phyloP scores from a whole-genome alignment of 2,888 invertebrate genomes.

The Heliconius sara region DNA sequence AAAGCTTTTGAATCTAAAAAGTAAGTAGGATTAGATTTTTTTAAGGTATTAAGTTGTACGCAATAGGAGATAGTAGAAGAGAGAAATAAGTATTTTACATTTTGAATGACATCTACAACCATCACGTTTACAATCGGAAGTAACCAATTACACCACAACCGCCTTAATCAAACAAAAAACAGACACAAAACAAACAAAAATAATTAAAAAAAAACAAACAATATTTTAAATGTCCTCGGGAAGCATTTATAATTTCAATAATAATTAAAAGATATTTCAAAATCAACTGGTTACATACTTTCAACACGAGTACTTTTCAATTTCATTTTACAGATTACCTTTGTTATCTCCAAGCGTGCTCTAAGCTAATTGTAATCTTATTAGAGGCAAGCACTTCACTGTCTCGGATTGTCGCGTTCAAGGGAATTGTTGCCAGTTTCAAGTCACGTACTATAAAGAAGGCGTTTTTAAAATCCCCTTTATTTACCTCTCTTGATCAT shows the following conservation, averaged over 20 bases:
- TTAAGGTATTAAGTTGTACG: no score
- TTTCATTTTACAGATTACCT: slow-evolving; percentile 19
- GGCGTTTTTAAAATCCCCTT: slow-evolving; percentile 42
- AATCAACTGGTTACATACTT: not conserved
- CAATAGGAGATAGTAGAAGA: no score
- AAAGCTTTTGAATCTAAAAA: no score
- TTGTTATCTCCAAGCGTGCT: slow-evolving; percentile 13
- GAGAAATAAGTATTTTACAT: no score
- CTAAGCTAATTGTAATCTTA: slow-evolving; percentile 31
- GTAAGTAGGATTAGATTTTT: no score
- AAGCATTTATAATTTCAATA: not conserved
- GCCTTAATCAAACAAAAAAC: no score
- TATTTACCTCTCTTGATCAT: slow-evolving; percentile 28
- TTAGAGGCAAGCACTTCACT: slow-evolving; percentile 27
- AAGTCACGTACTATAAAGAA: slow-evolving; percentile 41
- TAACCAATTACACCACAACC: no score
- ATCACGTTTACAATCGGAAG: no score
- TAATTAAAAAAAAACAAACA: not conserved
- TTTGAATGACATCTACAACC: no score
- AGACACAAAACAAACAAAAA: not conserved
- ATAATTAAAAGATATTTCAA: not conserved
- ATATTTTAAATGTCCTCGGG: no score
- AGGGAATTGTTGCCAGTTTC: slow-evolving; percentile 36
- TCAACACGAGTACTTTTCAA: not conserved
- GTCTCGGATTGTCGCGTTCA: slow-evolving; percentile 19